phyloP scores from a whole-genome alignment of 2,888 invertebrate species.

The Plebejus argus region DNA sequence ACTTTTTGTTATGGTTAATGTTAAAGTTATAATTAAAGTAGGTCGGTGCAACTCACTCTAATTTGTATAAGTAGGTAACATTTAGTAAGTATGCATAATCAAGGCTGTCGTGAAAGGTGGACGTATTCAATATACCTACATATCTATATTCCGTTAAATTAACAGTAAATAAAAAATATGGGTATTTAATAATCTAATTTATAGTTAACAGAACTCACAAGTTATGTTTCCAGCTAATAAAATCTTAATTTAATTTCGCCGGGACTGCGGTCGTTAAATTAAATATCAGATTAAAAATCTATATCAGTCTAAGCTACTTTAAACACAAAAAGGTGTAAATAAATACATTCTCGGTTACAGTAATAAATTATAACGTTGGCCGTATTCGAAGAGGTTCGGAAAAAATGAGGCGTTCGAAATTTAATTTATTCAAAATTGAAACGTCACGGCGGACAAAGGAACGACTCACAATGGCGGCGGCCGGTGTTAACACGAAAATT shows the following conservation, averaged over 20 bases:
- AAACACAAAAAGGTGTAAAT: constrained; percentile 54
- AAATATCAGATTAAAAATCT: constrained; percentile 25
- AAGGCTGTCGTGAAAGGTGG: too few relatives aligned
- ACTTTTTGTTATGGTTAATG: too few relatives aligned
- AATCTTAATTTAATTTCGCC: constrained; percentile 2
- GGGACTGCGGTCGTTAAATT: not conserved
- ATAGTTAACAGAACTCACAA: not conserved
- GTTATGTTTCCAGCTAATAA: constrained; percentile 10
- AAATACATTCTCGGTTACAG: constrained; percentile 65
- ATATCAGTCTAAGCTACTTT: constrained; percentile 36
- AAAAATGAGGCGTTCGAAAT: constrained; percentile 80
- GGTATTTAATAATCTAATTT: not conserved
- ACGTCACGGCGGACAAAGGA: constrained; percentile 78
- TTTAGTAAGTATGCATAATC: too few relatives aligned
- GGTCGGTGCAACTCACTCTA: too few relatives aligned
- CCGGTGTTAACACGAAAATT: constrained; percentile 80
- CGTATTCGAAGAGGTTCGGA: constrained; percentile 62
- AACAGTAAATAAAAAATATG: not conserved
- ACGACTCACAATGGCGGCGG: constrained; percentile 69
- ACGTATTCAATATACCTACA: too few relatives aligned
- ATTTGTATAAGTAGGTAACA: too few relatives aligned
- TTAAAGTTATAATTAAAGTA: too few relatives aligned
- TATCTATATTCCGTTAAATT: not conserved
- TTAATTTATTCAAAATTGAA: constrained; percentile 82
- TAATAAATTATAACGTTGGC: constrained; percentile 75